Evolutionary conservation across 2,113 vertebrate genomes (phyloP).

Genomic region (Stegostoma tigrinum): DNA sequence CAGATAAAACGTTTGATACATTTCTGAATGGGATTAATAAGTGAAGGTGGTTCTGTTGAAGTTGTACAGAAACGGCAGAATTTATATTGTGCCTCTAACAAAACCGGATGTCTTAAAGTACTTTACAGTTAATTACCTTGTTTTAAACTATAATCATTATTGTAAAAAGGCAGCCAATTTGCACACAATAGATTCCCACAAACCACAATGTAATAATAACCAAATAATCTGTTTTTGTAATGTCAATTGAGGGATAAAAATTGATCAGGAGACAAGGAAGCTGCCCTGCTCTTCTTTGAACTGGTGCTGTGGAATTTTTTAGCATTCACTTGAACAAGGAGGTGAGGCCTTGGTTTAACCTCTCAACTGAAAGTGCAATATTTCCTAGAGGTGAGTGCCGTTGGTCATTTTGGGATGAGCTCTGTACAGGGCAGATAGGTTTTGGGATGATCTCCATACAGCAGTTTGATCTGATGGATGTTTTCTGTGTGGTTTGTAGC

Average conservation of each 20-base stretch:
- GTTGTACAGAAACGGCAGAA: neutral
- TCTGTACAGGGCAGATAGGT: neutral
- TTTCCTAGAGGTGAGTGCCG: neutral
- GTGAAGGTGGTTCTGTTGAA: neutral
- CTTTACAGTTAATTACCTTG: neutral
- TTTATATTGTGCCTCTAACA: neutral
- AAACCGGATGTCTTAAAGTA: neutral
- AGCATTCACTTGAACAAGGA: neutral
- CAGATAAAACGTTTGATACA: neutral
- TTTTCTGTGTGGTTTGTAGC: neutral
- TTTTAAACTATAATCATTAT: neutral
- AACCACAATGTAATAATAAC: too few species aligned
- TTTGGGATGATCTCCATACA: neutral
- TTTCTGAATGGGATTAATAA: neutral
- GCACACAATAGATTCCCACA: too few species aligned
- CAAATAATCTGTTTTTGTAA: too few species aligned
- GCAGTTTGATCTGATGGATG: neutral
- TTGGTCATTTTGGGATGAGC: neutral
- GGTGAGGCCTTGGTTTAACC: neutral
- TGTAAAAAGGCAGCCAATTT: neutral
- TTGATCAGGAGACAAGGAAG: neutral
- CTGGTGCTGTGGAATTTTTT: neutral
- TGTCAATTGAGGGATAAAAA: too few species aligned
- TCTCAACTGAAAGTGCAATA: neutral
- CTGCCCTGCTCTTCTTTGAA: neutral